These are phyloP conservation scores for Mesorhabditis sp. DNA, from an alignment of 2,888 invertebrate species.

Conservation along the genomic window DNA sequence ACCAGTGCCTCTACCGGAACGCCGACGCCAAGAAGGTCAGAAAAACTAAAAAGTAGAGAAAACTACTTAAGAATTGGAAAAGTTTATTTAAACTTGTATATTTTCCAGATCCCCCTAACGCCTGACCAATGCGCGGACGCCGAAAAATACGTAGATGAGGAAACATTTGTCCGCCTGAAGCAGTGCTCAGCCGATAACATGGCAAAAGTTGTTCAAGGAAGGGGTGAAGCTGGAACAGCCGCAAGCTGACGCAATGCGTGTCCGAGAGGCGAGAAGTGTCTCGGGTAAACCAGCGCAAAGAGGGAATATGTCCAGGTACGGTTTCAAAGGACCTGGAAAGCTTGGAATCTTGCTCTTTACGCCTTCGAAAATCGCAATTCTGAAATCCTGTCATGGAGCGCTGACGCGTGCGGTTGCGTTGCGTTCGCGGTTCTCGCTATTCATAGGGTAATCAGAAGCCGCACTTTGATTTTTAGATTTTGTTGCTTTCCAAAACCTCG, in stretches of 20 bases:
- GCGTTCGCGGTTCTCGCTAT: too few species aligned
- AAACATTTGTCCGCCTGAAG: slow-evolving; percentile 36
- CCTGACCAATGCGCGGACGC: slow-evolving; percentile 41
- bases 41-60: too few species aligned
- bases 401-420: too few species aligned
- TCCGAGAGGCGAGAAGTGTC: slow-evolving; percentile 22
- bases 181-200: slow-evolving; percentile 49
- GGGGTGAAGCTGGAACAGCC: slow-evolving; percentile 7
- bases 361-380: too few species aligned
- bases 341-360: too few species aligned
- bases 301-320: slow-evolving; percentile 26
- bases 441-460: too few species aligned
- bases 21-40: slow-evolving; percentile 66
- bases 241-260: not conserved
- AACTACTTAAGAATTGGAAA: too few species aligned
- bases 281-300: slow-evolving; percentile 23
- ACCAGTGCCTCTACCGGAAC: slow-evolving; percentile 83
- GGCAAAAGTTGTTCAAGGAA: slow-evolving; percentile 42
- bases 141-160: slow-evolving; percentile 42
- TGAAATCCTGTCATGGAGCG: too few species aligned
- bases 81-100: not conserved
- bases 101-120: slow-evolving; percentile 27
- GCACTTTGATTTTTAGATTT: too few species aligned
- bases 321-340: too few species aligned
- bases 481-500: too few species aligned